Conservation (phyloP, 2,113 vertebrate species). For the Haemorhous mexicanus region DNA sequence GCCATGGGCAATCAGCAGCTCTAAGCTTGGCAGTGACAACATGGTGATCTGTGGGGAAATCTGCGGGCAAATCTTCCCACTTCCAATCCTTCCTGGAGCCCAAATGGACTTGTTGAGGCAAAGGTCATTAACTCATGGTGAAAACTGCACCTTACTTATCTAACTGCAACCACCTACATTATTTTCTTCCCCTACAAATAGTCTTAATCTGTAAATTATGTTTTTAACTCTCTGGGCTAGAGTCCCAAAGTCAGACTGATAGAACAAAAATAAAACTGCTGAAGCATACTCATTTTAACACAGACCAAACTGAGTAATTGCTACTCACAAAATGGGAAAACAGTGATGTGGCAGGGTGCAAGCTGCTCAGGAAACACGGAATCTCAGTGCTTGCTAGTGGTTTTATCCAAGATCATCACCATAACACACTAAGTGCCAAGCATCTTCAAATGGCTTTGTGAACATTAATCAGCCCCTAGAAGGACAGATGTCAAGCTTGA, state of each 20-base stretch:
- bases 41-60: background rate
- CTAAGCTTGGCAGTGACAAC: fast-evolving
- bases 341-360: background rate
- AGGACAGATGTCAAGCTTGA: background rate
- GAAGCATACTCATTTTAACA: background rate
- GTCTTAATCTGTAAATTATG: constrained; percentile 1
- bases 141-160: background rate
- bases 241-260: background rate
- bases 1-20: background rate
- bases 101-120: background rate
- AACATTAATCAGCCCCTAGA: background rate
- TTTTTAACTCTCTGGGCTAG: constrained; percentile 3
- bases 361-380: background rate
- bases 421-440: background rate
- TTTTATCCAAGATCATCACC: background rate
- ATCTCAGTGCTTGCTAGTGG: background rate
- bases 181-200: background rate
- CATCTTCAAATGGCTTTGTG: background rate
- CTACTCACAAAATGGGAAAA: background rate
- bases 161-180: background rate
- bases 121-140: background rate
- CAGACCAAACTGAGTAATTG: background rate
- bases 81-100: background rate
- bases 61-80: background rate
- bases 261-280: constrained; percentile 21